Base-by-base conservation (phyloP, 2,113 vertebrate species). In the Poecilia latipinna region DNA sequence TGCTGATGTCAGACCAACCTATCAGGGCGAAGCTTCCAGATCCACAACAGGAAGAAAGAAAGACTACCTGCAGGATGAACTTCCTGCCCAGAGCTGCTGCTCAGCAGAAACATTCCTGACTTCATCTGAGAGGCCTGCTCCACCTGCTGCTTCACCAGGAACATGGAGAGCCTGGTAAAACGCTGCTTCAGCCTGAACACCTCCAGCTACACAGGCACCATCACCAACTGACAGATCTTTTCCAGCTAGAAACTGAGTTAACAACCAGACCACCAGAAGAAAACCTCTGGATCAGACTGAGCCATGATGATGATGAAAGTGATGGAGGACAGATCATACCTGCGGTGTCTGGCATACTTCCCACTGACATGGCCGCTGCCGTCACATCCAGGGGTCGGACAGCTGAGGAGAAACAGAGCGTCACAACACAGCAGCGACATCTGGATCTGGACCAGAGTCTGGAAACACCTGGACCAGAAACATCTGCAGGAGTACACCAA, bases 341-440 rank as follows among this genome's bases (percentile, higher is more conserved):
- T 99, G 94, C 98, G 96, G 94, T 99, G 98, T 84, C 98, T 93
- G 89, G 98, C 97, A 75, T 99, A 98, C 95, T 99, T 99, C 83
- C 98, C 98, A 88, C 98, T 99, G 92, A 98, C 97, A 42, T 99
- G 98, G 81, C 98, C 98, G 63, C 96, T 97, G 88, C 97, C 98
- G 71, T 99, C 98, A 91, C 97, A 99, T 89, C 97, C 97, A 31
- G 97, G 96, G 10, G 97, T 99, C 75, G 97, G 97, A 92, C 98
- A 99, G 93, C 98, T 99, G 86, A 24, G 94, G 70, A 95, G 75
- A 75, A 69, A 74, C 61, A 75, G 31, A 79, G 37, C 0, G 32
- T 73, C 42, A 87, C 29, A 61, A 54, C 61, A 35, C 22, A 61
- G 5, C 31, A 57, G 35, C 8, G 31, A 32, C 32, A 31, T 12